Evolutionary conservation across 2,888 invertebrate genomes (phyloP).

Genomic region (Tethea ocularis): DNA sequence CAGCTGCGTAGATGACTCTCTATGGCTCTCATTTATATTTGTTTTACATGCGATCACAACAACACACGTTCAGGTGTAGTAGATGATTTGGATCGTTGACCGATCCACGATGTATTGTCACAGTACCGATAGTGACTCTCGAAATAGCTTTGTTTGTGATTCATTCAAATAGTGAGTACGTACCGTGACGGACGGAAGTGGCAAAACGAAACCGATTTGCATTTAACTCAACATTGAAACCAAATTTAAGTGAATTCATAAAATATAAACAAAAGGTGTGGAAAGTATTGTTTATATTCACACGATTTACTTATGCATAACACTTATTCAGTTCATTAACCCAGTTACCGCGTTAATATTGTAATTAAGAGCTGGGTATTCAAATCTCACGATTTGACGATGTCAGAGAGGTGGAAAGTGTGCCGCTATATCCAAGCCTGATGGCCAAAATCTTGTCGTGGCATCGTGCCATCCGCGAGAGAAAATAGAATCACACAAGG

Average conservation of each 20-base stretch:
- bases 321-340: conserved; percentile 78
- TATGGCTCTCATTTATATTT: conserved; percentile 48
- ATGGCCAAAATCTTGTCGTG: conserved; percentile 69
- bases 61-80: conserved; percentile 21
- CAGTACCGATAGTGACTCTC: conserved; percentile 58
- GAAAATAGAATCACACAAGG: conserved; percentile 74
- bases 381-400: conserved; percentile 46
- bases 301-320: conserved; percentile 61
- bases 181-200: conserved; percentile 78
- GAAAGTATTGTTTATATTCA: conserved; percentile 68
- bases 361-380: conserved; percentile 62
- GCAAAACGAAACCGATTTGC: conserved; percentile 62
- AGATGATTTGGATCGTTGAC: conserved; percentile 68
- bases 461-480: conserved; percentile 68
- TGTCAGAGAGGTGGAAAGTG: conserved; percentile 61
- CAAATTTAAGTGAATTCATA: conserved; percentile 39
- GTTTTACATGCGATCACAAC: conserved; percentile 55
- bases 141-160: conserved; percentile 71
- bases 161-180: conserved; percentile 71
- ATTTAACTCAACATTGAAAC: conserved; percentile 48
- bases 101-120: conserved; percentile 66
- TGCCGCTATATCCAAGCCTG: conserved; percentile 51
- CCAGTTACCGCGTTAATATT: conserved; percentile 74
- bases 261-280: conserved; percentile 58
- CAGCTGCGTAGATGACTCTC: conserved; percentile 46